Base-by-base conservation (phyloP, 2,888 invertebrate genomes). In the Erebia palarica region DNA sequence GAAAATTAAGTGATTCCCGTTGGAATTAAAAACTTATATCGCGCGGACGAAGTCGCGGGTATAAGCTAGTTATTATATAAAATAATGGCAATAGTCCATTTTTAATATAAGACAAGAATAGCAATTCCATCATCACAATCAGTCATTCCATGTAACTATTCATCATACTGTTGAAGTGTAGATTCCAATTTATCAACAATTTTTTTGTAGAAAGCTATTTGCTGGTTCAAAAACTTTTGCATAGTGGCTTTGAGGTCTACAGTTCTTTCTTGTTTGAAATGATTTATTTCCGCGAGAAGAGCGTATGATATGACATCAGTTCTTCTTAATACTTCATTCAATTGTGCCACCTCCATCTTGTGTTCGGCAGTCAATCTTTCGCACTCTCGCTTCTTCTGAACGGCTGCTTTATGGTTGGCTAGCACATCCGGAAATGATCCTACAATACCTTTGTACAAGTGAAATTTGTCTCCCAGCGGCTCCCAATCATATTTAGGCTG, bases 221-320 rank as follows among this genome's bases (percentile, higher is more conserved):
- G 99, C 81, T 97, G 97, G 76, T 94, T 94, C 72, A 99, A 94
- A 86, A 97, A 99, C 74, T 94, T 95, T 84, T 97, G 97, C 95
- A 99, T 97, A 65, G 98, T 96, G 69, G 94, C 94, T 82, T 97
- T 97, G 79, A 98, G 95, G 91, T 99, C 98, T 57, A 94, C 94
- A 61, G 97, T 96, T 77, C 98, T 94, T 84, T 98, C 98, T 42
- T 94, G 90, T 85, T 98, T 98, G 86, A 99, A 99, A 87, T 99
- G 98, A 79, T 96, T 96, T 79, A 99, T 96, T 94, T 99, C 99
- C 69, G 99, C 98, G 86, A 99, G 95, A 73, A 98, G 95, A 1
- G 98, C 96, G 85, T 98, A 99, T 0, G 98, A 98, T 82, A 99
- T 96, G 16, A 98, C 95, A 87, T 99, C 99, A 0, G 98, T 97